Base-by-base conservation (phyloP, 2,797 vertebrate species). In the Eulemur coronatus region DNA sequence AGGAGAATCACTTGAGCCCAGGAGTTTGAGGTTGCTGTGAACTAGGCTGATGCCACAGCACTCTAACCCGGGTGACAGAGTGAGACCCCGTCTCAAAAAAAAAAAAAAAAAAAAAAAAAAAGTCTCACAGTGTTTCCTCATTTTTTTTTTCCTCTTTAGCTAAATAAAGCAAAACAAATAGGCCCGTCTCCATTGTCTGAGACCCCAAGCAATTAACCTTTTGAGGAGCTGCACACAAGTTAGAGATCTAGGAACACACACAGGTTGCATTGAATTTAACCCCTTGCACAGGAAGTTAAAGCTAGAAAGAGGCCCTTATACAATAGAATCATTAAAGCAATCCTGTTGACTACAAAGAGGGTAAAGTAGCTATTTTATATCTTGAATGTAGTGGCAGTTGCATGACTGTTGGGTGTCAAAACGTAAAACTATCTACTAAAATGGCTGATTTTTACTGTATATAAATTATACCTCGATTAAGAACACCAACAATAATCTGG, bases 131-230 rank as follows among this genome's bases (percentile, higher is more conserved):
- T 46, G 76, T 35, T 94, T 72, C 57, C 28, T 82, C 14, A 2
- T 78, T 76, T 94, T 94, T 94, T 94, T 78, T 84, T 61, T 50
- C 55, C 30, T 87, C 33, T 78, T 78, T 26, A 82, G 76, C 69
- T n/a, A 61, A 93, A 76, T 46, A 43, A 91, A 95, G 13, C 69
- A 89, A 95, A 95, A 86, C 57, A 84, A 88, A 91, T 7, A 72
- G 67, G 50, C 26, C 12, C 50, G 2, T 92, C 30, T 85, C 55
- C 20, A 63, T 18, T 89, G 79, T 73, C 28, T 67, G 20, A 57
- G 38, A 57, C 9, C 4, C 14, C n/a, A 76, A 10, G 90, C 46
- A 86, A 61, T 73, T 78, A 89, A 84, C 15, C 22, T 41, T 87
- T 61, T 67, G 88, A 89, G 41, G 50, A 48, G 24, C 33, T 61